Percentiles rank a stretch among this genome's conserved stretches.
Conservation (phyloP, 2,888 invertebrate species). For the Parasteatoda lunata region DNA sequence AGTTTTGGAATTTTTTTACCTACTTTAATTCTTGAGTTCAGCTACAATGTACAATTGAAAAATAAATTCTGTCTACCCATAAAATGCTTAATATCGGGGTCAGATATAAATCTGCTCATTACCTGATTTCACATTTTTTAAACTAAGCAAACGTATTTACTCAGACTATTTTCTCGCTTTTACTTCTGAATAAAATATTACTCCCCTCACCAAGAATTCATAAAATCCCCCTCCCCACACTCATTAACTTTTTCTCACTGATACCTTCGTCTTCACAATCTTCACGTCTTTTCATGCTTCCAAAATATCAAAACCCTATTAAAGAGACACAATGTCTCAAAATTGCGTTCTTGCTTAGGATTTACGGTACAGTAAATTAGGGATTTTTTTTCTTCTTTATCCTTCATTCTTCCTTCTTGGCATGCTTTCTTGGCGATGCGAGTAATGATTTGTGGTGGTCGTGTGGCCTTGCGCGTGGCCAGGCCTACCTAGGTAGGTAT, state of each 20-base stretch:
- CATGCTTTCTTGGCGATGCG: constrained; percentile 32
- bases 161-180: too few relatives aligned
- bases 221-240: not conserved
- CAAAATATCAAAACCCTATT: constrained; percentile 6
- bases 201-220: not conserved
- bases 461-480: constrained; percentile 50
- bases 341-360: constrained; percentile 28
- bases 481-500: constrained; percentile 7
- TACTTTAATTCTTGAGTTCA: too few relatives aligned
- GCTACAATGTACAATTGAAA: too few relatives aligned
- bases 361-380: constrained; percentile 53
- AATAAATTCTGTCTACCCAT: too few relatives aligned
- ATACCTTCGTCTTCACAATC: not conserved
- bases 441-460: constrained; percentile 42
- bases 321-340: constrained; percentile 32
- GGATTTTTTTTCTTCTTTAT: constrained; percentile 2
- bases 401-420: not conserved
- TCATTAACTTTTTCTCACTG: not conserved
- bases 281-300: not conserved
- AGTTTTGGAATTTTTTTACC: too few relatives aligned
- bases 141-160: too few relatives aligned
- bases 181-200: too few relatives aligned
- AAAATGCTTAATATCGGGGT: too few relatives aligned
- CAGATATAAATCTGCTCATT: too few relatives aligned
- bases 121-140: too few relatives aligned